Base-by-base conservation (phyloP, 2,888 invertebrate genomes). In the Parthenolecanium corni region DNA sequence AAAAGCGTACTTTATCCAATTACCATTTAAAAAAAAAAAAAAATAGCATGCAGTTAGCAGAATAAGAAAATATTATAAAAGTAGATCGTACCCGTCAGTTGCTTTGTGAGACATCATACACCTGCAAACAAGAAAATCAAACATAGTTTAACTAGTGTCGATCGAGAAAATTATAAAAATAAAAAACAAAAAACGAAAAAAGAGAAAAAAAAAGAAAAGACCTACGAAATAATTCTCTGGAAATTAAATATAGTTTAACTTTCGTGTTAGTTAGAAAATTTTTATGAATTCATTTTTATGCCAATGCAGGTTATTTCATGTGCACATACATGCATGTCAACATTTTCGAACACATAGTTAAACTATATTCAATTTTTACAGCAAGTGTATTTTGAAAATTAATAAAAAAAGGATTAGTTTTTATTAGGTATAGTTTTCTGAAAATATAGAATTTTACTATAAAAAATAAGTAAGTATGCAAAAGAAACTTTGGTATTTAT, bases 31-130 rank as follows among this genome's bases (percentile, higher is more conserved):
- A 58, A 6, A 44, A 21, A 58, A n/a, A 9, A 18, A n/a, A n/a
- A 44, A 42, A n/a, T 20, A 42, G 16, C 14, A 16, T 14, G 44
- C 14, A 20, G 18, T 16, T 16, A 38, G 40, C 31, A 20, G 14
- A 46, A 23, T 5, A 24, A 46, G 14, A 58, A 46, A 58, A 23
- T 21, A 24, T 14, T 40, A 36, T 23, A 58, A 49, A 40, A 62
- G 51, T 38, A 61, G 52, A 61, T 64, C 70, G 68, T 70, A 70
- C 70, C 70, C 70, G 68, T 70, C 70, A 65, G 69, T 67, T 65
- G 70, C 67, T 68, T 70, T 70, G 69, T 70, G 70, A 65, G 70
- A 69, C 68, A 70, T 70, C 69, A 70, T 69, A 68, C 70, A 70
- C 70, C 70, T 70, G 70, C 66, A 68, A 70, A 70, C 68, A 70